These are phyloP conservation scores for Exaiptasia diaphana DNA, from an alignment of 64 coral and sea anemone genomes.

Conservation along the genomic window DNA sequence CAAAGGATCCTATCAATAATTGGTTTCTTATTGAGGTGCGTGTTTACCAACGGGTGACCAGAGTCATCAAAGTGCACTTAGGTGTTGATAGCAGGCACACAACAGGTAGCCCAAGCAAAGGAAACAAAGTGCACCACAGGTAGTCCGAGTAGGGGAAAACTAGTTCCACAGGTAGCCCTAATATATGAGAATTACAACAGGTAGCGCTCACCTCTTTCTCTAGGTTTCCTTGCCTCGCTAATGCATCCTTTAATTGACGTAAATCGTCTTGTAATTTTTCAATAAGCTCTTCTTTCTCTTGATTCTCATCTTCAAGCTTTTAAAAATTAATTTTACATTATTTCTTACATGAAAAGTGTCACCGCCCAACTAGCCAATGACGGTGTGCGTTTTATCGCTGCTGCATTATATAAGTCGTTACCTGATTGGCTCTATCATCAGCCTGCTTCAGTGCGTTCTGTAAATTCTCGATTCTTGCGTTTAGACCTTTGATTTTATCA, in stretches of 20 bases:
- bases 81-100: neutral
- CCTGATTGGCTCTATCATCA: conserved; percentile 48
- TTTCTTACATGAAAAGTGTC: neutral
- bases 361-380: neutral
- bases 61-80: neutral
- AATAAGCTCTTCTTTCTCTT: conserved; percentile 39
- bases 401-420: neutral
- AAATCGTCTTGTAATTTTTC: conserved; percentile 70
- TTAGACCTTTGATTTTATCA: conserved; percentile 46
- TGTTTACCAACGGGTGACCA: neutral
- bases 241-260: conserved; percentile 41
- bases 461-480: conserved; percentile 53
- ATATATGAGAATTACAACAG: neutral
- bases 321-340: neutral
- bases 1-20: neutral
- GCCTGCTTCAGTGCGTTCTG: conserved; percentile 64
- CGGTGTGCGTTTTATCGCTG: neutral
- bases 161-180: neutral
- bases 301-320: conserved; percentile 65
- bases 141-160: neutral
- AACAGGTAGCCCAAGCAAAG: neutral
- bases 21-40: neutral
- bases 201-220: conserved; percentile 51
- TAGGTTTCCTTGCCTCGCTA: conserved; percentile 28
- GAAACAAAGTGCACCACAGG: neutral